Percentiles rank a stretch among this genome's conserved stretches.
phyloP scores from a whole-genome alignment of 2,888 invertebrate species.

The Drosophila pullipes region DNA sequence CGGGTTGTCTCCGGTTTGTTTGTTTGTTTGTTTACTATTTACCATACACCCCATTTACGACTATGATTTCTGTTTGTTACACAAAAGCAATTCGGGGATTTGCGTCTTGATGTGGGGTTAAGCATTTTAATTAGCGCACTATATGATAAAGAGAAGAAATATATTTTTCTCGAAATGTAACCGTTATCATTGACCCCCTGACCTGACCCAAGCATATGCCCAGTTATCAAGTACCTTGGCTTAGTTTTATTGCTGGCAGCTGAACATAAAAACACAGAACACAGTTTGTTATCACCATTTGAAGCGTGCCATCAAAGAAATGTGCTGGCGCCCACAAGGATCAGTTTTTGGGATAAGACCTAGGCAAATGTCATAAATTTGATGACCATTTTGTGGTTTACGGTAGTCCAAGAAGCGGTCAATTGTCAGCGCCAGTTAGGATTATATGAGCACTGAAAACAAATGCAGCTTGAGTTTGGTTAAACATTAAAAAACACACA shows the following conservation, averaged over 20 bases:
- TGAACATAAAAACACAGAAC: slow-evolving; percentile 20
- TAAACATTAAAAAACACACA: slow-evolving; percentile 2
- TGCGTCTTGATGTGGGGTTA: slow-evolving; percentile 75
- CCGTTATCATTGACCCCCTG: slow-evolving; percentile 46
- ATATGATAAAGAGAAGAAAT: slow-evolving; percentile 35
- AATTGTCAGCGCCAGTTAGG: slow-evolving; percentile 21
- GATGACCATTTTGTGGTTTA: slow-evolving; percentile 52
- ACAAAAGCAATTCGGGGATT: slow-evolving; percentile 48
- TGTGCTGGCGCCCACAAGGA: slow-evolving; percentile 34
- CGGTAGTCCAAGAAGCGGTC: slow-evolving; percentile 46
- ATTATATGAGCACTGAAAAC: slow-evolving; percentile 24
- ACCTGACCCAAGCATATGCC: slow-evolving; percentile 15
- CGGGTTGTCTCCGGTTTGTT: slow-evolving; percentile 9
- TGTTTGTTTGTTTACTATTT: slow-evolving; percentile 59
- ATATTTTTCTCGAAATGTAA: slow-evolving; percentile 16
- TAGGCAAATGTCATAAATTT: slow-evolving; percentile 45
- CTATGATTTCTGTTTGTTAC: slow-evolving; percentile 13
- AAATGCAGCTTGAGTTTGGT: slow-evolving; percentile 46
- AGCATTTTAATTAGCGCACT: slow-evolving; percentile 78
- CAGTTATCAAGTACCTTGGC: slow-evolving; percentile 27
- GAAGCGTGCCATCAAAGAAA: slow-evolving; percentile 54
- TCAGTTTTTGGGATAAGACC: too few relatives aligned
- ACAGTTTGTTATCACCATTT: slow-evolving; percentile 39
- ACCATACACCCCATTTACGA: slow-evolving; percentile 47
- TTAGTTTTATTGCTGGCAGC: slow-evolving; percentile 51